Conservation (phyloP, 2,888 invertebrate species). For the Hydroisotoma schaefferi region DNA sequence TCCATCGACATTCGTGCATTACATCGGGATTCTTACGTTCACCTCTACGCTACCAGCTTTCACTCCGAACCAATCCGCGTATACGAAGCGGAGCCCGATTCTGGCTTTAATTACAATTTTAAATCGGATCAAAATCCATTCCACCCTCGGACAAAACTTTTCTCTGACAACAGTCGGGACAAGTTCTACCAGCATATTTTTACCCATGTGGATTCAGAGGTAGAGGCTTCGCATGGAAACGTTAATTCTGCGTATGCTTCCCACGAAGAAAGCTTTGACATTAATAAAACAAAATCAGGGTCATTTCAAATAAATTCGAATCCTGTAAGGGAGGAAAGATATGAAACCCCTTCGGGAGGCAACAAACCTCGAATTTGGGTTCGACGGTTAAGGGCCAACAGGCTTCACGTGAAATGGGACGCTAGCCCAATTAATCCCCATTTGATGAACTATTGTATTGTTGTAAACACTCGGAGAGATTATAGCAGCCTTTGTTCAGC, state of each 20-base stretch:
- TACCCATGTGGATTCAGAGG: not conserved
- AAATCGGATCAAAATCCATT: not conserved
- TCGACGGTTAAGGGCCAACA: slow-evolving; percentile 40
- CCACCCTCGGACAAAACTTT: not conserved
- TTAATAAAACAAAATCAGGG: no score
- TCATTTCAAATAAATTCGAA: not conserved
- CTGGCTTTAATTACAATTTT: not conserved
- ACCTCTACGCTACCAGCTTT: slow-evolving; percentile 45
- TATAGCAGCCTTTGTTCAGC: slow-evolving; percentile 57
- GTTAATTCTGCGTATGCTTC: not conserved
- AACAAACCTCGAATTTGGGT: slow-evolving; percentile 39
- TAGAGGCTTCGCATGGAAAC: not conserved
- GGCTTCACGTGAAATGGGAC: slow-evolving; percentile 47
- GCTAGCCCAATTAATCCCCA: slow-evolving; percentile 56
- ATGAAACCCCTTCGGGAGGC: not conserved
- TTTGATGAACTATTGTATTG: slow-evolving; percentile 57
- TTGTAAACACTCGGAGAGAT: slow-evolving; percentile 55
- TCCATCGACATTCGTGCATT: slow-evolving; percentile 47
- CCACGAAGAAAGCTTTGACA: no score
- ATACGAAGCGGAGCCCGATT: no score
- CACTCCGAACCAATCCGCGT: slow-evolving; percentile 20
- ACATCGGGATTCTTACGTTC: slow-evolving; percentile 49
- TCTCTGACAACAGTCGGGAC: not conserved
- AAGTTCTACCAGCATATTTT: slow-evolving; percentile 10
- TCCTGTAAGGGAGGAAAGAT: not conserved